A percentile compares a stretch with the other conserved stretches of the same genome.
These are phyloP conservation scores for Drosophila elegans DNA, from an alignment of 1,140 invertebrate genomes.

Conservation along the genomic window DNA sequence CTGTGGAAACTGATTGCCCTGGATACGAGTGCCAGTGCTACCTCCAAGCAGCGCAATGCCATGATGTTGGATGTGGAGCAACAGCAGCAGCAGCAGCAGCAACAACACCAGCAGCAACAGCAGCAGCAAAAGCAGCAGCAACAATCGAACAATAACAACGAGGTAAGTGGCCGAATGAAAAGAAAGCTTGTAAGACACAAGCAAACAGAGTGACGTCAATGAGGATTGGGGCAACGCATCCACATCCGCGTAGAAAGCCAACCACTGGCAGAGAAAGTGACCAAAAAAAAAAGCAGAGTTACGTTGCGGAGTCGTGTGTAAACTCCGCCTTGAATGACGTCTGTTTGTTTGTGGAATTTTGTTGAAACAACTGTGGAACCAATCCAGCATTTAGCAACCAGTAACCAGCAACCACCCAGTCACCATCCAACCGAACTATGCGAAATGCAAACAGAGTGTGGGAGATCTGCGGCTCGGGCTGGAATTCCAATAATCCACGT, in stretches of 20 bases:
- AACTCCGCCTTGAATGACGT: constrained; percentile 44
- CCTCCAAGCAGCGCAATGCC: constrained; percentile 37
- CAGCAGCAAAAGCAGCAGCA: constrained; percentile 51
- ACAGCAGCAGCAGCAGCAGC: constrained; percentile 51
- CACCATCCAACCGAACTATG: constrained; percentile 47
- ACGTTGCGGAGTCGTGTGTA: constrained; percentile 4
- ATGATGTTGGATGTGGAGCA: constrained; percentile 48
- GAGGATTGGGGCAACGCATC: constrained; percentile 48
- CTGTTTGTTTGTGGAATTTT: constrained; percentile 56
- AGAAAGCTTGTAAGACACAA: constrained; percentile 52
- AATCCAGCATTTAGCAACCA: constrained; percentile 1
- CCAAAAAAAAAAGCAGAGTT: constrained; percentile 36
- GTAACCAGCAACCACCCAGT: constrained; percentile 23
- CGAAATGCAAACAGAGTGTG: constrained; percentile 53
- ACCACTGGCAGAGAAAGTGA: constrained; percentile 65
- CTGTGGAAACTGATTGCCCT: constrained; percentile 83
- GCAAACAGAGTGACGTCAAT: constrained; percentile 67
- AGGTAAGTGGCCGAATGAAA: constrained; percentile 72
- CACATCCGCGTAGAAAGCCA: constrained; percentile 78
- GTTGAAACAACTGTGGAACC: constrained; percentile 73
- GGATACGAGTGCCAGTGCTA: constrained; percentile 62
- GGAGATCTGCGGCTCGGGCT: constrained; percentile 35
- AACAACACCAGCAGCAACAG: constrained; percentile 46
- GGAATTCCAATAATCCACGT: constrained; percentile 73
- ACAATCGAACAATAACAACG: constrained; percentile 59